phyloP scores from a whole-genome alignment of 64 coral and sea anemone genomes.

The Stylophora pistillata region DNA sequence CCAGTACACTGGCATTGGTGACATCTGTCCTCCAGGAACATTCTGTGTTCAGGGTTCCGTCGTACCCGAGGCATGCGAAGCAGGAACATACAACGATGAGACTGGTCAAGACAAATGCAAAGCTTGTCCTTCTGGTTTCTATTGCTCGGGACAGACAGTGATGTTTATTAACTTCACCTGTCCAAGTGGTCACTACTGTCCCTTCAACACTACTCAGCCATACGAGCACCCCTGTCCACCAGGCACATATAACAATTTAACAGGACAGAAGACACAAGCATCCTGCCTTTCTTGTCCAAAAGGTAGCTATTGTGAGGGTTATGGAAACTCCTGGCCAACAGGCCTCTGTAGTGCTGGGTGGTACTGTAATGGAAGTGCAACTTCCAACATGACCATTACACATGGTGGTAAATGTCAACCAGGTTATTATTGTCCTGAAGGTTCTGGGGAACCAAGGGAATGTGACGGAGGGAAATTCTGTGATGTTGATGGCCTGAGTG shows the following conservation, averaged over 20 bases:
- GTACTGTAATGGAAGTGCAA: constrained; percentile 94
- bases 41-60: constrained; percentile 66
- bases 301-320: constrained; percentile 88
- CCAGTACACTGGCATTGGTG: constrained; percentile 95
- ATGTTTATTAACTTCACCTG: constrained; percentile 66
- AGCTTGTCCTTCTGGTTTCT: constrained; percentile 84
- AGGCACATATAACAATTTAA: constrained; percentile 84
- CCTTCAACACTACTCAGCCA: constrained; percentile 62
- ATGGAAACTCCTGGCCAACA: constrained; percentile 82
- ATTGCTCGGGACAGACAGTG: constrained; percentile 62
- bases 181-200: constrained; percentile 94
- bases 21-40: constrained; percentile 91
- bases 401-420: constrained; percentile 84
- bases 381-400: constrained; percentile 74
- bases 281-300: constrained; percentile 83
- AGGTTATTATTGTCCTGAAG: constrained; percentile 86
- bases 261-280: constrained; percentile 51
- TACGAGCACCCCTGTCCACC: constrained; percentile 70
- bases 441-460: constrained; percentile 58
- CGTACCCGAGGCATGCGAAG: constrained; percentile 57
- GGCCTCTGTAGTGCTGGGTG: constrained; percentile 88
- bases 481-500: constrained; percentile 53
- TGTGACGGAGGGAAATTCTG: constrained; percentile 96
- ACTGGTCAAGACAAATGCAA: constrained; percentile 78
- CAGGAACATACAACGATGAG: constrained; percentile 94